phyloP scores from a whole-genome alignment of 2,113 vertebrate genomes.

The Elachura formosa region DNA sequence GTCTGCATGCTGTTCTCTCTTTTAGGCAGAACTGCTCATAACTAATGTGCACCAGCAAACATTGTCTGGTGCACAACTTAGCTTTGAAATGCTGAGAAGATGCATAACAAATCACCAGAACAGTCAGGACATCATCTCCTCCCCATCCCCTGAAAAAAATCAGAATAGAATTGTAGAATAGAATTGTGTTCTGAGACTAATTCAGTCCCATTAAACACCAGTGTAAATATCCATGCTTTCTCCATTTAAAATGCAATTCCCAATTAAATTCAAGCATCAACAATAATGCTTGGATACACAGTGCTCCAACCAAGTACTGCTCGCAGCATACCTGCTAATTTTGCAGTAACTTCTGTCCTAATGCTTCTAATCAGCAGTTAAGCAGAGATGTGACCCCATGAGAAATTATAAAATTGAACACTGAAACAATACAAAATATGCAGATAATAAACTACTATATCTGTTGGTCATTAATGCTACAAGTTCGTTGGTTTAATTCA shows the following conservation, averaged over 20 bases:
- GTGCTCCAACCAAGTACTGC: neutral
- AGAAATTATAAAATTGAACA: neutral
- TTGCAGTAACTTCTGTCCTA: neutral
- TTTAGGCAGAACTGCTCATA: neutral
- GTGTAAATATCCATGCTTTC: neutral
- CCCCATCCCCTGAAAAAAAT: neutral
- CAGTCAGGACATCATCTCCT: neutral
- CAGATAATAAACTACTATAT: neutral
- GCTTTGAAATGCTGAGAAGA: neutral
- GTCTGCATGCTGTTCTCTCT: neutral
- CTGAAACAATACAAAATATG: neutral
- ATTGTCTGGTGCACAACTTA: neutral
- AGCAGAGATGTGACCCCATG: neutral
- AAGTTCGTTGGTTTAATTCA: neutral
- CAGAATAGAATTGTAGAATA: too few relatives aligned
- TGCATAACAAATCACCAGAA: neutral
- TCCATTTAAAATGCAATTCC: slow-evolving; percentile 5
- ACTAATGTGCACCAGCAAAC: neutral
- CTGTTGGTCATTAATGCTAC: neutral
- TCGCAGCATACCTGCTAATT: neutral
- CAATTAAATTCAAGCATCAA: neutral
- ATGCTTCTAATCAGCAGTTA: neutral
- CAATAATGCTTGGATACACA: neutral
- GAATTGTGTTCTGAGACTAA: neutral
- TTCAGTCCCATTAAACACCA: neutral